Evolutionary conservation across 2,797 vertebrate genomes (phyloP), one percentile per base, ranked within the genome.

Genomic region (Liasis olivaceus): DNA sequence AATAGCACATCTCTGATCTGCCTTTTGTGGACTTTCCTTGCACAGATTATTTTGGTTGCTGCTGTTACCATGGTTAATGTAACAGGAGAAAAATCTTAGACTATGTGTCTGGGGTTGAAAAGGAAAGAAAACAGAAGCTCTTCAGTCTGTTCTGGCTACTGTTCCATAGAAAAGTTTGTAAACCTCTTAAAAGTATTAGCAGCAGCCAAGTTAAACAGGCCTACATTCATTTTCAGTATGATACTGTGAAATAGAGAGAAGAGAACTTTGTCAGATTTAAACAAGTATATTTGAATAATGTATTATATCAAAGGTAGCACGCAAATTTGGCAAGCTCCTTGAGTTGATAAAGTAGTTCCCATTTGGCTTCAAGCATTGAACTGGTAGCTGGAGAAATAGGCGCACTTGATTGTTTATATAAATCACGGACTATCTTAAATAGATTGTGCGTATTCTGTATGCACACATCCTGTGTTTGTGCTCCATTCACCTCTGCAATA

Each of bases 101-200:
- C 92, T 0, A 0, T 93, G 93, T 91, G 72, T 94, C 88, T 94
- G 91, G 92, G 87, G 6, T 90, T 93, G 90, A 94, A 96, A 93
- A 69, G 66, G 91, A 95, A 95, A 92, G 93, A 96, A 96, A 94
- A 56, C 92, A 88, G 90, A 36, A 95, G 94, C 66, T 91, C 94
- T 97, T 96, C 91, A 77, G 92, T 95, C 94, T 93, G 92, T 86
- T 17, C 96, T 95, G 90, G 93, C 94, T 95, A 20, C 77, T 94
- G 72, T 92, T 96, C 87, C 81, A 0, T 22, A 95, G 94, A 93
- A 97, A 96, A 95, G 94, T 94, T 90, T 94, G 72, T 93, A 95
- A 93, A 84, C 92, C 95, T 96, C 95, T 95, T 96, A 94, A 93
- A 94, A 90, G 64, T 95, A 9, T 60, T 94, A 90, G 91, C 36